Conservation (phyloP, 2,888 invertebrate genomes). For the Aphidius colemani region DNA sequence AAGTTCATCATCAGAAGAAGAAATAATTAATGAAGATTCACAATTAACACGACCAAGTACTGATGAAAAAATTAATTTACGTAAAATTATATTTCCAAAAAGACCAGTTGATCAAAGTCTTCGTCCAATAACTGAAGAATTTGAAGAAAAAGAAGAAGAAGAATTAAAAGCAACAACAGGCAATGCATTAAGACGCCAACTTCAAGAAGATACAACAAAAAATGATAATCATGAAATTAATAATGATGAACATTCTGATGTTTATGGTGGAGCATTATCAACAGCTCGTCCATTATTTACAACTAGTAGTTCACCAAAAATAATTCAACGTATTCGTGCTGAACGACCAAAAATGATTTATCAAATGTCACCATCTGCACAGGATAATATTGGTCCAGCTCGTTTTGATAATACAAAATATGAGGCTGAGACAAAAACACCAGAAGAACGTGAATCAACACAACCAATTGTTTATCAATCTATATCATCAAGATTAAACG, state of each 20-base stretch:
- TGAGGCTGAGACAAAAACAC: constrained; percentile 47
- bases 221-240: constrained; percentile 61
- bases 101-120: constrained; percentile 52
- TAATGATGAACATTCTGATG: constrained; percentile 71
- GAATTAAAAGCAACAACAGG: constrained; percentile 58
- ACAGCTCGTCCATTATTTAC: constrained; percentile 72
- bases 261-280: constrained; percentile 68
- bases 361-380: constrained; percentile 14
- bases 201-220: constrained; percentile 63
- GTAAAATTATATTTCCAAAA: constrained; percentile 50
- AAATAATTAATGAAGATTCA: constrained; percentile 43
- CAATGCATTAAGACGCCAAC: constrained; percentile 68
- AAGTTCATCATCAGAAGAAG: constrained; percentile 40
- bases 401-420: constrained; percentile 49
- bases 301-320: constrained; percentile 67
- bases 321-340: constrained; percentile 58
- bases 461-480: constrained; percentile 47
- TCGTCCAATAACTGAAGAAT: constrained; percentile 54
- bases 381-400: constrained; percentile 47
- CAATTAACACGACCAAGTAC: constrained; percentile 51
- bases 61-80: constrained; percentile 45
- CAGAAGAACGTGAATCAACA: constrained; percentile 46
- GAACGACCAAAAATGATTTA: constrained; percentile 48
- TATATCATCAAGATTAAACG: constrained; percentile 33
- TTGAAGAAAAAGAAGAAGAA: constrained; percentile 37